Conservation (phyloP, 2,113 vertebrate species). For the Hemiprocne comata region DNA sequence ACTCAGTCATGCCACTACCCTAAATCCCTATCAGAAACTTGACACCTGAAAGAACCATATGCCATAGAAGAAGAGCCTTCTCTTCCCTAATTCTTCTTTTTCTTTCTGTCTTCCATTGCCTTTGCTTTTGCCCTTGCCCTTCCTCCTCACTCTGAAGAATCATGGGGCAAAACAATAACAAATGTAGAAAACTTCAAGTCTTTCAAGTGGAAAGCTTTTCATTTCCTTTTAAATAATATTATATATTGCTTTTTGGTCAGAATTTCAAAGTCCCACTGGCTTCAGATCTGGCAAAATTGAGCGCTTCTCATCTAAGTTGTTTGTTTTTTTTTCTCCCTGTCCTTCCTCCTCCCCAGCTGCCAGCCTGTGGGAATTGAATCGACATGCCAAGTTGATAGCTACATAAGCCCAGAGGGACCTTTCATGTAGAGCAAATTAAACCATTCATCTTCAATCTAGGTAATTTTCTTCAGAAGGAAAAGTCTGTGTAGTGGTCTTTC, state of each 20-base stretch:
- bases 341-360: not conserved
- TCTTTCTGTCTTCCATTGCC: not conserved
- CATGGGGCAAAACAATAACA: not conserved
- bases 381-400: not conserved
- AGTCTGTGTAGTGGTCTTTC: not conserved
- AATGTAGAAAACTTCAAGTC: not conserved
- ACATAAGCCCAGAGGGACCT: not conserved
- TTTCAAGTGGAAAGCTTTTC: not conserved
- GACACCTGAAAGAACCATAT: not conserved
- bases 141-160: not conserved
- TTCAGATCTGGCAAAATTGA: not conserved
- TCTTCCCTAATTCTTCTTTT: not conserved
- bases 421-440: not conserved
- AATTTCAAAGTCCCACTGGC: not conserved
- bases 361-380: not conserved
- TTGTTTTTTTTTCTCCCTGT: not conserved
- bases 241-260: not conserved
- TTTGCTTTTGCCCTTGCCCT: not conserved
- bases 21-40: not conserved
- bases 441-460: not conserved
- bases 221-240: not conserved
- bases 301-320: not conserved
- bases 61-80: not conserved
- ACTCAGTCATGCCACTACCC: not conserved
- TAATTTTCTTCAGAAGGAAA: not conserved